Base-by-base conservation (phyloP, 2,888 invertebrate genomes). In the Lasioglossum villosulum region DNA sequence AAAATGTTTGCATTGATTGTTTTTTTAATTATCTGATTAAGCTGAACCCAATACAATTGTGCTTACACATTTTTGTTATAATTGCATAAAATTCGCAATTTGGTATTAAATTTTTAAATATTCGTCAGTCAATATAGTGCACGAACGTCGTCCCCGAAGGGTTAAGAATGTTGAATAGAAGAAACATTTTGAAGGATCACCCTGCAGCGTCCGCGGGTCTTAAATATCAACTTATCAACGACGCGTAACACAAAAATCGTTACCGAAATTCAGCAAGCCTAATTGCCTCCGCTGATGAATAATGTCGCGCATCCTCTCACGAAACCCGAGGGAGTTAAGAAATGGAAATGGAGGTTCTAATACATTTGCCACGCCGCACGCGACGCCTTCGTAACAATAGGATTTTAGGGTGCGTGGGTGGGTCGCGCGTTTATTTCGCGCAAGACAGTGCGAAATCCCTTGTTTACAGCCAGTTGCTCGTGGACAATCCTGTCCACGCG, bases 381-480 rank as follows among this genome's bases (percentile, higher is more conserved):
- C 89, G 89, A 91, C 88, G 89, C 82, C 87, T 88, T 82, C 72
- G 39, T 80, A 84, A 91, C 91, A 91, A 91, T 91, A 89, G 91
- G 82, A 90, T 85, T 84, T 89, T 88, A 83, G 79, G 83, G 78
- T 37, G 91, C 89, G 91, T 91, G 90, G 91, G 91, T 79, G 88
- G 80, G 76, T 75, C 73, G 66, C 52, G 78, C 82, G 91, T 88
- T 90, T 89, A 91, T 90, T 89, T 90, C 90, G 84, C 89, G 76
- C 73, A 75, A 78, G 85, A 90, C 87, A 89, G 89, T 90, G 89
- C 89, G 90, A 91, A 90, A 91, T 91, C 91, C 86, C 91, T 86
- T 91, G 90, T 91, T 91, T 91, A 91, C 91, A 90, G 86, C 79
- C 87, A 75, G 68, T 79, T 83, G 86, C 73, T 79, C 85, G 80